Evolutionary conservation across 2,888 invertebrate genomes (phyloP), one percentile per base, ranked within the genome.

Genomic region (Callimorpha dominula): DNA sequence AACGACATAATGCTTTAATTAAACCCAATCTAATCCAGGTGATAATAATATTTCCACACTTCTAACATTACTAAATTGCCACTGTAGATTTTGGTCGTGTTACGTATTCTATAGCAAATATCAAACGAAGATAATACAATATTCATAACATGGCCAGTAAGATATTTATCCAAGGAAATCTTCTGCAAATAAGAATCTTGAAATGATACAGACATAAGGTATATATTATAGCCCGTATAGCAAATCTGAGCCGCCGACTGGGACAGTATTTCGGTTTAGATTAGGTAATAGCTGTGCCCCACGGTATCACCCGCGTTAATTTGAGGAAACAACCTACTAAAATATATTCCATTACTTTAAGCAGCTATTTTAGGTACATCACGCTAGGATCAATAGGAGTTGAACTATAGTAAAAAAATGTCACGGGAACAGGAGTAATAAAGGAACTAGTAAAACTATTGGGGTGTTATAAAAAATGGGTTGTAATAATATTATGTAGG

Each of bases 21-120:
- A 68, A 68, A 43, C 15, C 4, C 15, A 68, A 17, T 66, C 66
- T 20, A 66, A 52, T 52, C 40, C 46, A 70, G 31, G 52, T 43
- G 42, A 64, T 65, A 20, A 46, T 70, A 49, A n/a, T n/a, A 20
- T 20, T 57, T 50, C 50, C 14, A 50, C 8, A 14, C 50, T 50
- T 57, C 20, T 57, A 20, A 57, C 11, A 11, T 57, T 57, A 20
- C 20, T 20, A 20, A n/a, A 57, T 11, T 4, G 57, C 1, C n/a
- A 11, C 2, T 57, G 20, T n/a, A 57, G 57, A 20, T 57, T 57
- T 20, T 4, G 8, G 57, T 20, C 57, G 20, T 57, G 11, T 4
- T 57, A 20, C 57, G 11, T 57, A 20, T 57, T 57, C 20, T 20
- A 20, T 20, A 12, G 57, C 20, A 57, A 57, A 20, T 57, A 20